phyloP scores from a whole-genome alignment of 2,113 vertebrate species.

The Rostratula benghalensis region DNA sequence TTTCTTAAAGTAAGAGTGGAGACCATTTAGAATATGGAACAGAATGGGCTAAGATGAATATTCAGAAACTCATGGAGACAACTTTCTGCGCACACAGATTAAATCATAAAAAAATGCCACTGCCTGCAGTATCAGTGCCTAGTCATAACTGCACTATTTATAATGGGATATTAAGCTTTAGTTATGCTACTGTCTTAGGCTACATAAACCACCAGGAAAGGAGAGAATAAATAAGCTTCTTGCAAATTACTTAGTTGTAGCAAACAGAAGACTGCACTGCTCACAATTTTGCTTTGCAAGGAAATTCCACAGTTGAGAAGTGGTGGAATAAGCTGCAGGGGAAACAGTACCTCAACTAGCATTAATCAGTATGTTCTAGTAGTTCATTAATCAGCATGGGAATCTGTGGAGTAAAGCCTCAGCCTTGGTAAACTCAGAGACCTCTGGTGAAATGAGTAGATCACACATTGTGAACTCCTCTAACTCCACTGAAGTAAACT shows the following conservation, averaged over 20 bases:
- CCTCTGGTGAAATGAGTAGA: background rate
- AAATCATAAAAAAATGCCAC: slow-evolving; percentile 24
- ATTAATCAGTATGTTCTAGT: background rate
- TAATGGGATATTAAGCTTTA: slow-evolving; percentile 59
- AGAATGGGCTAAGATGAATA: background rate
- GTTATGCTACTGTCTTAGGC: slow-evolving; percentile 55
- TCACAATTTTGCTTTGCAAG: background rate
- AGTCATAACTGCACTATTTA: slow-evolving; percentile 44
- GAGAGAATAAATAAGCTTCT: slow-evolving; percentile 41
- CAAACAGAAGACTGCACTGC: background rate
- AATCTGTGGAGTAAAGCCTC: background rate
- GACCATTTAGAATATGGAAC: background rate
- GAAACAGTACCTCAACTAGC: background rate
- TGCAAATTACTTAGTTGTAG: slow-evolving; percentile 14
- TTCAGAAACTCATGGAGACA: background rate
- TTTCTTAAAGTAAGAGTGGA: background rate
- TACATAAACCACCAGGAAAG: slow-evolving; percentile 53
- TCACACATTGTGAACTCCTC: background rate
- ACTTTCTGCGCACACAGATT: slow-evolving; percentile 13
- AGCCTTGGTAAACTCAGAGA: background rate
- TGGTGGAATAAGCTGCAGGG: background rate
- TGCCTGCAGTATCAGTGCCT: background rate
- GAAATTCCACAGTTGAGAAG: background rate
- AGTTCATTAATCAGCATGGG: background rate
- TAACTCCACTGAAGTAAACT: background rate